Evolutionary conservation across 2,888 invertebrate genomes (phyloP).

Genomic region (Amaurobius ferox): DNA sequence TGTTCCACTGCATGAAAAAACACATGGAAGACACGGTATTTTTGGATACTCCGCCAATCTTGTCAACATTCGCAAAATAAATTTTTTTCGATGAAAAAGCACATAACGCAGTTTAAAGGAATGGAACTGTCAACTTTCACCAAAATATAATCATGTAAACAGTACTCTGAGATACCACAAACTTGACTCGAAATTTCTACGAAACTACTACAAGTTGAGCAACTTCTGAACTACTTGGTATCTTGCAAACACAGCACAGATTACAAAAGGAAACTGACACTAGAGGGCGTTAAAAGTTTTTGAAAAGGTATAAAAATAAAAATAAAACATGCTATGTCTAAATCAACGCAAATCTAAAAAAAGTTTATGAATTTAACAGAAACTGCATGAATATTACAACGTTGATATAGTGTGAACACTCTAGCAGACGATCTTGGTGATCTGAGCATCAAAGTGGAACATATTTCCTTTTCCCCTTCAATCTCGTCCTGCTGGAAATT

Average conservation of each 20-base stretch:
- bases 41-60: constrained; percentile 24
- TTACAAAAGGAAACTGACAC: neutral
- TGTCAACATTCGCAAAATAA: constrained; percentile 54
- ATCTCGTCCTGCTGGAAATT: no score
- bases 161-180: neutral
- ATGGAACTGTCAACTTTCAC: neutral
- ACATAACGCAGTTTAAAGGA: constrained; percentile 1
- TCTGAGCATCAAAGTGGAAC: no score
- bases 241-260: neutral
- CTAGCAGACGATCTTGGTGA: no score
- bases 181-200: neutral
- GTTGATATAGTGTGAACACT: no score
- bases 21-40: constrained; percentile 64
- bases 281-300: neutral
- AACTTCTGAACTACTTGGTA: constrained; percentile 4
- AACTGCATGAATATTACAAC: no score
- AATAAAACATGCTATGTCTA: no score
- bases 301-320: no score
- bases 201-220: neutral
- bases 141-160: neutral
- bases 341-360: no score
- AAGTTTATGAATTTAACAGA: no score
- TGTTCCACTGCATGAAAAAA: constrained; percentile 66
- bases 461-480: no score
- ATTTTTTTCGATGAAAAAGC: neutral